Percentiles rank a stretch among this genome's conserved stretches.
These are phyloP conservation scores for Caenorhabditis uteleia DNA, from an alignment of 2,888 invertebrate species.

Conservation along the genomic window DNA sequence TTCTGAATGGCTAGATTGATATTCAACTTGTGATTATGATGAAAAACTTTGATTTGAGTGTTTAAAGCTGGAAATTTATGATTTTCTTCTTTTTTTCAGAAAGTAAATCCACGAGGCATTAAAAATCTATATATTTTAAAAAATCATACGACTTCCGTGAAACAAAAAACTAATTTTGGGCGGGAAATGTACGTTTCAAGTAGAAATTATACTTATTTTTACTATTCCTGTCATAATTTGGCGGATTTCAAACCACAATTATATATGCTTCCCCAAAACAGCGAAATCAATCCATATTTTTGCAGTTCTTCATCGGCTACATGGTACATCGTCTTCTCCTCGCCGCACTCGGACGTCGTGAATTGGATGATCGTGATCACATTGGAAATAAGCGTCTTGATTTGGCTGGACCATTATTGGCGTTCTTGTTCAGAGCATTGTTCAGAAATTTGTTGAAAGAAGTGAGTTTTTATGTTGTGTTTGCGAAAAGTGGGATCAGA, in stretches of 20 bases:
- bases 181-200: too few relatives aligned
- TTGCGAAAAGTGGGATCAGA: not conserved
- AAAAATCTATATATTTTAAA: not conserved
- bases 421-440: slow-evolving; percentile 91
- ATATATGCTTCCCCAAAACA: not conserved
- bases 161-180: too few relatives aligned
- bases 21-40: not conserved
- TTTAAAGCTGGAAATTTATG: slow-evolving; percentile 1
- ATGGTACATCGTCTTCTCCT: slow-evolving; percentile 96
- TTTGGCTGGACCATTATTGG: slow-evolving; percentile 92
- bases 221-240: too few relatives aligned
- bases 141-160: not conserved
- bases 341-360: slow-evolving; percentile 91
- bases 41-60: not conserved
- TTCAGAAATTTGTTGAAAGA: slow-evolving; percentile 69
- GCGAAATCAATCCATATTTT: not conserved
- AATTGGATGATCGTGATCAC: slow-evolving; percentile 99
- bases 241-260: slow-evolving; percentile 1
- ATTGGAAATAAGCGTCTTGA: slow-evolving; percentile 98
- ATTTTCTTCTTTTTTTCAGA: too few relatives aligned
- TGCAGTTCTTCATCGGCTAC: slow-evolving; percentile 75
- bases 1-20: not conserved
- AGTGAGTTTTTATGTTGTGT: slow-evolving; percentile 25
- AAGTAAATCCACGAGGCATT: not conserved
- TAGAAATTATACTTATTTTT: too few relatives aligned